Conservation (phyloP, 2,797 vertebrate species). For the Acrossocheilus fasciatus region DNA sequence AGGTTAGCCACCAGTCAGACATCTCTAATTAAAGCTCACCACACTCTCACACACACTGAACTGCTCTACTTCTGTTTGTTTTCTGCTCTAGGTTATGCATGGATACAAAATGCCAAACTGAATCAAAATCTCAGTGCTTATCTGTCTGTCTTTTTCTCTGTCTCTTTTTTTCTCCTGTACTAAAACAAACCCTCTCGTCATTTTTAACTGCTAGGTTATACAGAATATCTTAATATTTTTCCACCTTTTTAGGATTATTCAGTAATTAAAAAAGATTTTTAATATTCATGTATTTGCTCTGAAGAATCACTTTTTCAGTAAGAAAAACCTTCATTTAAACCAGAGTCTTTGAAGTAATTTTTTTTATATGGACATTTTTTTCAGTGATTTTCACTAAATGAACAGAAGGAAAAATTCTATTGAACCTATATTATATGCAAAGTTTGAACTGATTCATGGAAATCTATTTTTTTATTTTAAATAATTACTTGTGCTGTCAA, state of each 20-base stretch:
- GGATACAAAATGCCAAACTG: conserved; percentile 8
- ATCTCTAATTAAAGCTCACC: conserved; percentile 49
- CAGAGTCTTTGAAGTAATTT: no score
- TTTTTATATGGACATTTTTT: neutral
- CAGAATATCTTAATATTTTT: neutral
- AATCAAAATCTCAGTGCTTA: neutral
- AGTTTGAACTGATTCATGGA: no score
- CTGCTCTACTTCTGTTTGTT: conserved; percentile 2
- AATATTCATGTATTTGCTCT: neutral
- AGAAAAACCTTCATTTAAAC: no score
- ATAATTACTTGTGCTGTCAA: no score
- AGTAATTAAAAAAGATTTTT: neutral
- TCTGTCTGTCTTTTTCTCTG: neutral
- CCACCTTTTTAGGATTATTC: neutral
- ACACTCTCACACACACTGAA: conserved; percentile 32
- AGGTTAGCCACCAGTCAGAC: conserved; percentile 49
- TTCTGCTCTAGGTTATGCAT: neutral
- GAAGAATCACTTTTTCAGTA: neutral
- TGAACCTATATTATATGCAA: no score
- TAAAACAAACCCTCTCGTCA: neutral
- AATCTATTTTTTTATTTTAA: no score
- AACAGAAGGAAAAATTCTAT: neutral
- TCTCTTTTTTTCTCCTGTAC: neutral
- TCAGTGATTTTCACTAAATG: neutral
- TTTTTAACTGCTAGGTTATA: neutral